phyloP scores from a whole-genome alignment of 2,888 invertebrate species.

The Aethes cnicana region DNA sequence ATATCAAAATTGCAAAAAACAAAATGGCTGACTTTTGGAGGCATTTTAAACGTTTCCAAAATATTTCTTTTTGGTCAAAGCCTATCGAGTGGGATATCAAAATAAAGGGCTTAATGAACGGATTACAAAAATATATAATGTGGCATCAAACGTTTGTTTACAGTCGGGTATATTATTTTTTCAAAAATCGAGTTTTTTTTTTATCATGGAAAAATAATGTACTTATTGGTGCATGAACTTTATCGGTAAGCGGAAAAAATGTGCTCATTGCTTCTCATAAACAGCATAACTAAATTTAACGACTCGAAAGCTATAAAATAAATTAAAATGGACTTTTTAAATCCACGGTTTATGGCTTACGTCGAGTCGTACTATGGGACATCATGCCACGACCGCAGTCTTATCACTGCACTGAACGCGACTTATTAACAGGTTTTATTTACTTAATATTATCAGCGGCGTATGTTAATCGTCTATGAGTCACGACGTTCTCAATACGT shows the following conservation, averaged over 20 bases:
- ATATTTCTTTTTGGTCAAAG: too few species aligned
- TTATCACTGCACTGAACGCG: conserved; percentile 38
- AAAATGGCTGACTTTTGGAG: too few species aligned
- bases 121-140: too few species aligned
- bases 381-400: conserved; percentile 33
- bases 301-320: conserved; percentile 3
- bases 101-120: too few species aligned
- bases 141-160: too few species aligned
- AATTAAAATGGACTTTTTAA: conserved; percentile 4
- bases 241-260: background rate
- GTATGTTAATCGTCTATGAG: conserved; percentile 49
- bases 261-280: background rate
- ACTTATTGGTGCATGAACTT: too few species aligned
- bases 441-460: conserved; percentile 41
- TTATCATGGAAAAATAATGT: too few species aligned
- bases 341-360: conserved; percentile 1
- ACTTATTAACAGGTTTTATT: conserved; percentile 47
- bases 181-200: too few species aligned
- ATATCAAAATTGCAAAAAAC: too few species aligned
- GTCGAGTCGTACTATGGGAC: background rate
- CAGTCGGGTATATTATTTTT: too few species aligned
- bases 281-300: background rate
- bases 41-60: too few species aligned
- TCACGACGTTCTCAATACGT: conserved; percentile 57
- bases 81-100: too few species aligned